Evolutionary conservation across 2,797 vertebrate genomes (phyloP), one percentile per base, ranked within the genome.

Genomic region (Argyrosomus regius): DNA sequence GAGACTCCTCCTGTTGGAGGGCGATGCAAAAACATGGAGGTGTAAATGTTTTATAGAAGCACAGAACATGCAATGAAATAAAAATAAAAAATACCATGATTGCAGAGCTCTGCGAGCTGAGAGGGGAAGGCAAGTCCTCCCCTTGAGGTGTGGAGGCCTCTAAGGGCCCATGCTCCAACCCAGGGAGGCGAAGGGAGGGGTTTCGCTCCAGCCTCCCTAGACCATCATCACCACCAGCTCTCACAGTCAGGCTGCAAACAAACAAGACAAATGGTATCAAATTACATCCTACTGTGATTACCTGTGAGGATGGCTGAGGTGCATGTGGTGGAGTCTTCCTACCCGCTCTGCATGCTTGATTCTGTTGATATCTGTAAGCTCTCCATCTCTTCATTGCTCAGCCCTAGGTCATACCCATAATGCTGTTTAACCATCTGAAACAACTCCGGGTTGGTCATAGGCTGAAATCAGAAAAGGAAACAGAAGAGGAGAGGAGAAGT

Each of bases 301-400:
- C 3, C 50, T 3, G n/a, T 1, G 9, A 31, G 13, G 7, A 20
- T 39, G 31, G n/a, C 3, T 12, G 17, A 6, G 9, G 43, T 11
- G 39, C 28, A 56, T 28, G 14, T 22, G n/a, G 0, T 0, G 45
- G 24, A 22, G 18, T 14, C 52, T 1, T 4, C 50, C 89, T 92
- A 99, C 98, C 97, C 96, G 89, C 89, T 86, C 62, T 96, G 96
- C 74, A 90, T 92, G 8, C 84, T 95, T 24, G 96, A 94, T 41
- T 99, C 97, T 50, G 93, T 75, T 0, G 94, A 91, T 1, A 95
- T 82, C 71, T 94, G 94, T 83, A 97, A 93, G 81, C 82, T 96
- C 73, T 98, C 97, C 97, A 99, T 98, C 79, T 98, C 98, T 65
- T 99, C 96, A 6, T 94, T 94, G 91, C 92, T 99, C 94, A 99